These are phyloP conservation scores for Syngnathus scovelli DNA, from an alignment of 2,113 vertebrate genomes.

Conservation along the genomic window DNA sequence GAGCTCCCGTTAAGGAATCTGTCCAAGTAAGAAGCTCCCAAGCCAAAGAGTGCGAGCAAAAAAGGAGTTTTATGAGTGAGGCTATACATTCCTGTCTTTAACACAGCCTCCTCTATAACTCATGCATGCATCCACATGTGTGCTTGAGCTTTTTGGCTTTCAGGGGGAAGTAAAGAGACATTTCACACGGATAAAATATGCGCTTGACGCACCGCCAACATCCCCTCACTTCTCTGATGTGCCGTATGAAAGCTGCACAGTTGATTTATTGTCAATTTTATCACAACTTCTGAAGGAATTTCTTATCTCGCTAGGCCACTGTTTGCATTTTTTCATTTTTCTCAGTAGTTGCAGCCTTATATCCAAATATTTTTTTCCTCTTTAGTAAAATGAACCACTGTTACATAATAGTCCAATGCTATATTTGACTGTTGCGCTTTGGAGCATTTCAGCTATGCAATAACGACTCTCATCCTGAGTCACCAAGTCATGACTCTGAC, in stretches of 20 bases:
- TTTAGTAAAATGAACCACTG: conserved; percentile 24
- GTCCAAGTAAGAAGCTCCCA: conserved; percentile 28
- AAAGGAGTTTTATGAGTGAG: conserved; percentile 39
- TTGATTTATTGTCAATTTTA: conserved; percentile 2
- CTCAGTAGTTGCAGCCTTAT: background rate
- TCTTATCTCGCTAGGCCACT: background rate
- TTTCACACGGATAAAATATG: conserved; percentile 1
- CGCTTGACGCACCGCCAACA: background rate
- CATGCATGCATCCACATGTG: background rate
- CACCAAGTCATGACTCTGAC: background rate
- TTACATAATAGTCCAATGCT: conserved; percentile 45
- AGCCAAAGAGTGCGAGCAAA: conserved; percentile 15
- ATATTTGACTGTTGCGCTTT: conserved; percentile 51
- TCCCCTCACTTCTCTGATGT: background rate
- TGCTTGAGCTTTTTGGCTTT: conserved; percentile 11
- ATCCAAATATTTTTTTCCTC: background rate
- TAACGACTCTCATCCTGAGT: conserved; percentile 5
- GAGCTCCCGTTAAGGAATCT: conserved; percentile 25
- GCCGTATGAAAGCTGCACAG: background rate
- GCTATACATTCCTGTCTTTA: conserved; percentile 31
- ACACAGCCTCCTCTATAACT: conserved; percentile 12
- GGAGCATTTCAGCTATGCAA: conserved; percentile 30
- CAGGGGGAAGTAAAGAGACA: background rate
- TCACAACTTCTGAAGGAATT: background rate
- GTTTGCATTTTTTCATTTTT: conserved; percentile 11